phyloP scores from a whole-genome alignment of 2,888 invertebrate genomes.

The Agrotis puta region DNA sequence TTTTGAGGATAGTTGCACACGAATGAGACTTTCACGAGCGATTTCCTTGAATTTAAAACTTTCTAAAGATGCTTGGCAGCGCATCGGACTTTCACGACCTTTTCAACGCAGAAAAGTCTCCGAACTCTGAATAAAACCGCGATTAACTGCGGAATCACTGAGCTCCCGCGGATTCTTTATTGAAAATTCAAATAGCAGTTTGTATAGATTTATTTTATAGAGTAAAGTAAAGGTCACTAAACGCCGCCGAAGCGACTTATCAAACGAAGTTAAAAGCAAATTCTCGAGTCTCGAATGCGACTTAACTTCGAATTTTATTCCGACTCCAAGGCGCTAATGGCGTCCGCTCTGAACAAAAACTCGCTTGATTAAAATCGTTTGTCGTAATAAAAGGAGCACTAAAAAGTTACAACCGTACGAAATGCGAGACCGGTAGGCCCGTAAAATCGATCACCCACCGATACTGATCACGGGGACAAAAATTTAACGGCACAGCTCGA shows the following conservation, averaged over 20 bases:
- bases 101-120: slow-evolving; percentile 38
- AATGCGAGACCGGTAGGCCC: slow-evolving; percentile 86
- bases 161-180: slow-evolving; percentile 52
- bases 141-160: slow-evolving; percentile 37
- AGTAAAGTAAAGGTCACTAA: slow-evolving; percentile 71
- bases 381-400: slow-evolving; percentile 90
- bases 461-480: slow-evolving; percentile 87
- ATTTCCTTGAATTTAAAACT: slow-evolving; percentile 77
- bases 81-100: slow-evolving; percentile 52
- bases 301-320: slow-evolving; percentile 87
- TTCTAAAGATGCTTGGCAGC: slow-evolving; percentile 67
- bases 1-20: slow-evolving; percentile 79
- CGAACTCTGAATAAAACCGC: slow-evolving; percentile 20
- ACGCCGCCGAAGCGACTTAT: slow-evolving; percentile 77
- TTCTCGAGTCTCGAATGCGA: slow-evolving; percentile 84
- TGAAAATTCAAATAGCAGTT: slow-evolving; percentile 71
- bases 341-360: slow-evolving; percentile 87
- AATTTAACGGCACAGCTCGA: slow-evolving; percentile 83
- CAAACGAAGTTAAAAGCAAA: slow-evolving; percentile 87
- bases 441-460: slow-evolving; percentile 88
- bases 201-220: slow-evolving; percentile 73
- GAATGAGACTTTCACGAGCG: slow-evolving; percentile 80
- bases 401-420: slow-evolving; percentile 89
- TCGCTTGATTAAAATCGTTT: slow-evolving; percentile 91
- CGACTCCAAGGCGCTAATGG: slow-evolving; percentile 86